Base-by-base conservation (phyloP, 92 coral and sea anemone species). In the Meandrina meandrites region DNA sequence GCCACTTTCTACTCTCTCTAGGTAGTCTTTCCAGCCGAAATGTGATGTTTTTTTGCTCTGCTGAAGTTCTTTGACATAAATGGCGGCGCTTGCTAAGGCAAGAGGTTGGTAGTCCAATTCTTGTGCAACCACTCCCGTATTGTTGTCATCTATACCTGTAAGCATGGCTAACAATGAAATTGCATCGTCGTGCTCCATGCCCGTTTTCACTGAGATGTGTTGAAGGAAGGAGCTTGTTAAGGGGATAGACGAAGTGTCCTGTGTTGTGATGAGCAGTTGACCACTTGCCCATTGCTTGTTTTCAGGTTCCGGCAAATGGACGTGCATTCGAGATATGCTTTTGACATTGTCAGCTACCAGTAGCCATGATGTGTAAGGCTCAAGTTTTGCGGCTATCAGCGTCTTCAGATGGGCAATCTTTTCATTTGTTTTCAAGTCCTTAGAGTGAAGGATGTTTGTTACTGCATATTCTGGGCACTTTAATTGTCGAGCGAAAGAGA, bases 61-160 rank as follows among this genome's bases (percentile, higher is more conserved):
- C 15, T 47, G 76, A 4, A 71, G 45, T 34, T 71, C 47, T 21
- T 35, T 71, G 24, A 71, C 47, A 71, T 71, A 34, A 24, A 47
- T 71, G 40, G 76, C 76, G 12, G 76, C 47, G 47, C 76, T 71
- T 71, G 42, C 76, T 71, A 71, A 4, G 2, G 76, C 76, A 71
- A 71, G 76, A 15, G 76, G 76, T 17, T 71, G 76, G 42, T 35
- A 71, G 42, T 71, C 76, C 21, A 71, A 19, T 71, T 21, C 47
- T 71, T 15, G 19, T 7, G 76, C 76, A 6, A 71, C 48, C 42
- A 14, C 8, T 34, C 5, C 76, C 40, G 15, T 31, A 30, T 71
- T 27, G 11, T 3, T 71, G 40, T 71, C 76, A 15, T 21, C 42
- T 47, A 71, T 71, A 35, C 76, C 76, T n/a, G 76, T 34, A 34